Conservation (phyloP, 2,888 invertebrate genomes). For the Idaea dimidiata region DNA sequence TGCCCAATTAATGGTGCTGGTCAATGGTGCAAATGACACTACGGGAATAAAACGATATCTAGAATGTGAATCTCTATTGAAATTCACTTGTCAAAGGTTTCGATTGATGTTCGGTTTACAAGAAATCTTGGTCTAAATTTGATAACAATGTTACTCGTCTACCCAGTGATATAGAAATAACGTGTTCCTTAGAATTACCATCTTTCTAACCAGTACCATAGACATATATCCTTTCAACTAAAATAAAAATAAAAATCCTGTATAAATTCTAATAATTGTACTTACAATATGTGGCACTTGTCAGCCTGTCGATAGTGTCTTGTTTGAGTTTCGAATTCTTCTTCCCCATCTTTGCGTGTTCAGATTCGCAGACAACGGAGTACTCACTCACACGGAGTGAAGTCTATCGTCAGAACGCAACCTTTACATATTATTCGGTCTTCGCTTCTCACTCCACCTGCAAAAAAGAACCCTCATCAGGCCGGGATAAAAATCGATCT, state of each 20-base stretch:
- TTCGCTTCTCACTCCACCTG: conserved; percentile 49
- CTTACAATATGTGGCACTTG: conserved; percentile 97
- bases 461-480: conserved; percentile 29
- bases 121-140: too few relatives aligned
- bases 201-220: not conserved
- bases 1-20: too few relatives aligned
- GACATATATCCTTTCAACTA: not conserved
- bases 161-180: not conserved
- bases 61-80: not conserved
- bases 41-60: not conserved
- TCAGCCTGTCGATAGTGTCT: conserved; percentile 95
- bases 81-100: not conserved
- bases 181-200: not conserved
- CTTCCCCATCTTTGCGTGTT: conserved; percentile 89
- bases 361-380: conserved; percentile 24
- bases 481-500: not conserved
- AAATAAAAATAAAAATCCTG: not conserved
- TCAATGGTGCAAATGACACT: too few relatives aligned
- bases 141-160: not conserved
- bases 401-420: conserved; percentile 43
- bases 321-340: conserved; percentile 97
- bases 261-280: conserved; percentile 26
- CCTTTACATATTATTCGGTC: conserved; percentile 67
- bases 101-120: not conserved
- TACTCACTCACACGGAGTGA: conserved; percentile 39